A percentile compares a stretch with the other conserved stretches of the same genome.
These are phyloP conservation scores for Drosophila auraria DNA, from an alignment of 1,140 invertebrate species.

Conservation along the genomic window DNA sequence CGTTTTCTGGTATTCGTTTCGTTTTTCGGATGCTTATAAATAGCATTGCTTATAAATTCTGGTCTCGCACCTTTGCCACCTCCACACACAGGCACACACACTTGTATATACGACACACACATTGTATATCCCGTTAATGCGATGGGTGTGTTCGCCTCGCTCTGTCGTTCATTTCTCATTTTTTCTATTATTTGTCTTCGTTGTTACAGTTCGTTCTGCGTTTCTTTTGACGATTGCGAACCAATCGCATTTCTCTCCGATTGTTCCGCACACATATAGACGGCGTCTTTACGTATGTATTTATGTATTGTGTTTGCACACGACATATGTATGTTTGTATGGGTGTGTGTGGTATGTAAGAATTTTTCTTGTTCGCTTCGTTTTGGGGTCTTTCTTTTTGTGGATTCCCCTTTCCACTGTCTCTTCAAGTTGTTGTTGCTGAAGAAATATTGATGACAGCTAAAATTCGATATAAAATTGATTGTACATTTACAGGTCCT, in stretches of 20 bases:
- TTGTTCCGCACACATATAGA: constrained; percentile 26
- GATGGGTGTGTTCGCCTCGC: constrained; percentile 38
- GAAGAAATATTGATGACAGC: constrained; percentile 50
- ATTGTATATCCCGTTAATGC: constrained; percentile 29
- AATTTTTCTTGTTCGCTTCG: constrained; percentile 29
- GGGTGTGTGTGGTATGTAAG: constrained; percentile 38
- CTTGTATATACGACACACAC: not conserved
- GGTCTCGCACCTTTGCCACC: constrained; percentile 61
- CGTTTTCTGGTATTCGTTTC: constrained; percentile 35
- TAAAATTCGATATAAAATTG: constrained; percentile 41
- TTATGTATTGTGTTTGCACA: constrained; percentile 46
- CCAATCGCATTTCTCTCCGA: constrained; percentile 54
- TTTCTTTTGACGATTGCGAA: constrained; percentile 57
- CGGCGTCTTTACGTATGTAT: constrained; percentile 8
- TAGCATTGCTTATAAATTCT: constrained; percentile 56
- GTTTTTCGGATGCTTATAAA: constrained; percentile 58
- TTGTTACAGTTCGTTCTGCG: constrained; percentile 43
- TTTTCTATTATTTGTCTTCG: constrained; percentile 58
- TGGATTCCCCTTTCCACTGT: constrained; percentile 3
- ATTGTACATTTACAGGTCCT: constrained; percentile 19
- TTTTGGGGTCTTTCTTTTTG: constrained; percentile 37
- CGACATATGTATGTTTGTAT: constrained; percentile 23
- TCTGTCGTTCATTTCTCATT: constrained; percentile 51
- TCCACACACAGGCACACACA: constrained; percentile 31
- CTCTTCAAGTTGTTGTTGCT: constrained; percentile 18